These are phyloP conservation scores for Hippocampus mohnikei DNA, from an alignment of 2,113 vertebrate species.

Conservation along the genomic window DNA sequence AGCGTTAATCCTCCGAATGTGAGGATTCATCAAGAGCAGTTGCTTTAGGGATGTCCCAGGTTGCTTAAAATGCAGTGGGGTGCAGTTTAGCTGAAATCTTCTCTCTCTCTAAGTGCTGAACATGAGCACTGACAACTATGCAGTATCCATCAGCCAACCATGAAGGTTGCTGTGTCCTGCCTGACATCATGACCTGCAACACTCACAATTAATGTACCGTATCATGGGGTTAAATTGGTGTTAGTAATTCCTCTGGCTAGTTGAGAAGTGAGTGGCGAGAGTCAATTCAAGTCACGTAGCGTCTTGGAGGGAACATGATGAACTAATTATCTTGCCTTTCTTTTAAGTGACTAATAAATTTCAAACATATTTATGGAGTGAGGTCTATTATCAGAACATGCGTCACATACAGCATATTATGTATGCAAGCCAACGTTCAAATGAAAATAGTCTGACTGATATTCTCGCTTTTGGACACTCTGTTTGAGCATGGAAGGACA, in stretches of 20 bases:
- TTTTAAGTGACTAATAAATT: constrained; percentile 61
- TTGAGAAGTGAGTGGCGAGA: constrained; percentile 31
- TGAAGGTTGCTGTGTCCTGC: constrained; percentile 65
- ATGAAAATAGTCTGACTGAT: constrained; percentile 21
- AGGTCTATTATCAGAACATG: constrained; percentile 42
- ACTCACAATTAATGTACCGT: constrained; percentile 68
- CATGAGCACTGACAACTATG: constrained; percentile 26
- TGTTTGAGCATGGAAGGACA: neutral
- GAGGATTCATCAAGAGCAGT: constrained; percentile 69
- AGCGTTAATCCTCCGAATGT: constrained; percentile 62
- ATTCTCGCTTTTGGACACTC: constrained; percentile 13
- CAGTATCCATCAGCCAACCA: constrained; percentile 56
- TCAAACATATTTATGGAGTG: constrained; percentile 47
- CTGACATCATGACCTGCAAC: constrained; percentile 64
- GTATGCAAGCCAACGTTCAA: constrained; percentile 16
- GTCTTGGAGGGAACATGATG: constrained; percentile 56
- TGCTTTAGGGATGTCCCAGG: constrained; percentile 61
- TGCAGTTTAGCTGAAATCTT: constrained; percentile 48
- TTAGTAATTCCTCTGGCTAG: constrained; percentile 59
- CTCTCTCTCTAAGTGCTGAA: constrained; percentile 42
- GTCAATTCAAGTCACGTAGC: constrained; percentile 50
- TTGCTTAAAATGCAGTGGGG: constrained; percentile 56
- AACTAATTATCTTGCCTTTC: constrained; percentile 61
- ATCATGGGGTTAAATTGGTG: constrained; percentile 64
- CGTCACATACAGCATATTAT: constrained; percentile 18